phyloP scores from a whole-genome alignment of 37 sponge, comb jelly and placozoan species.

The Mnemiopsis leidyi region DNA sequence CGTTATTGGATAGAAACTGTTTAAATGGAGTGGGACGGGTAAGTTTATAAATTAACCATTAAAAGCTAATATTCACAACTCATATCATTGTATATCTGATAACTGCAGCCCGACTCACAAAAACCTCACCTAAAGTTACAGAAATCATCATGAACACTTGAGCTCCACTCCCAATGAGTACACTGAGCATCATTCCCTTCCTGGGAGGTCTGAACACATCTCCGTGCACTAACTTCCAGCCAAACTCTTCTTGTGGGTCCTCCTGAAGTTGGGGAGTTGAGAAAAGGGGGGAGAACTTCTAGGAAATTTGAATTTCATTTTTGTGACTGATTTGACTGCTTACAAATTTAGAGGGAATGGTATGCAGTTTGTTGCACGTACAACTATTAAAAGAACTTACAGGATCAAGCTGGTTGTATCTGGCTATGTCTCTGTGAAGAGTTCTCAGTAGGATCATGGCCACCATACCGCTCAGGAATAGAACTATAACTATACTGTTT shows the following conservation, averaged over 20 bases:
- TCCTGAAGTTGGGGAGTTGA: no score
- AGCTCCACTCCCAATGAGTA: slow-evolving; percentile 83
- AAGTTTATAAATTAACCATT: no score
- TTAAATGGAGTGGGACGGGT: no score
- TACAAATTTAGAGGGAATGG: background rate
- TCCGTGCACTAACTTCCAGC: slow-evolving; percentile 99
- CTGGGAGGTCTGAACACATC: slow-evolving; percentile 98
- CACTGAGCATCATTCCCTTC: slow-evolving; percentile 86
- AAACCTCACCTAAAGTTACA: slow-evolving; percentile 78
- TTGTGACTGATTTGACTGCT: no score
- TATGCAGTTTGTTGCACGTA: no score
- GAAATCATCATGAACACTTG: slow-evolving; percentile 84
- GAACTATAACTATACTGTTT: slow-evolving; percentile 65
- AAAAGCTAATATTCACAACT: no score
- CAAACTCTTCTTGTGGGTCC: slow-evolving; percentile 98
- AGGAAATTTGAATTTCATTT: no score
- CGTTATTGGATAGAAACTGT: no score
- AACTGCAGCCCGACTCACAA: no score
- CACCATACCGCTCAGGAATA: slow-evolving; percentile 77
- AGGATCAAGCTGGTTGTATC: slow-evolving; percentile 87
- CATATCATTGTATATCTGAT: no score
- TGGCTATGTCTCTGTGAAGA: slow-evolving; percentile 81
- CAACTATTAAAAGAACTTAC: slow-evolving; percentile 29
- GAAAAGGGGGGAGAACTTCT: no score
- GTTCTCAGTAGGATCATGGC: slow-evolving; percentile 92